Evolutionary conservation across 1,140 invertebrate genomes (phyloP), one percentile per base, ranked within the genome.

Genomic region (Macrotrachela quadricornifera): DNA sequence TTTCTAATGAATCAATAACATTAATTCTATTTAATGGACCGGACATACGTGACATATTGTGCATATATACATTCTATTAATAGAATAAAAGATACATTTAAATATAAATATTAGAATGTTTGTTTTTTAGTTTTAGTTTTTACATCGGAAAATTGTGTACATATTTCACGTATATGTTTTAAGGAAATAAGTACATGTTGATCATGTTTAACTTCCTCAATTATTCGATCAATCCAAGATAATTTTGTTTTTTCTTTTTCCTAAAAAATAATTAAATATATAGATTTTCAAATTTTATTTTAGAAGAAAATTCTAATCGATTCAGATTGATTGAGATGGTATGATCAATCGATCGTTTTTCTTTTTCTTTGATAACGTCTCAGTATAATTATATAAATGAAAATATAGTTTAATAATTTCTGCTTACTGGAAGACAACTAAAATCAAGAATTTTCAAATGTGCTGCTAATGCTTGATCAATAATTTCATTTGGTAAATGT

Each of bases 391-490:
- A n/a, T n/a, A n/a, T n/a, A n/a, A n/a, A n/a, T n/a, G n/a, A n/a
- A n/a, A n/a, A n/a, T n/a, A n/a, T n/a, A n/a, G n/a, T n/a, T n/a
- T n/a, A n/a, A n/a, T n/a, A n/a, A n/a, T n/a, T n/a, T n/a, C n/a
- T n/a, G n/a, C n/a, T 30, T 30, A 94, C 87, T 75, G 90, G 78
- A 46, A 86, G 90, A 71, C 88, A 94, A 63, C 86, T 91, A 63
- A 92, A 95, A 71, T 96, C 90, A 38, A 96, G 74, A 66, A 96
- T 95, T 75, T 96, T 96, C 9, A 92, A 83, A 66, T 95, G 87
- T 57, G 90, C 87, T 46, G 78, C 79, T 47, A 96, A 69, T 1
- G 90, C 88, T 64, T 94, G 86, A 70, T 96, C 90, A 79, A 95
- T 86, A 57, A 95, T 92, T 71, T 96, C 90, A 4, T 85, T 91